Evolutionary conservation across 1,140 invertebrate species (phyloP).

Genomic region (Zaprionus africanus): DNA sequence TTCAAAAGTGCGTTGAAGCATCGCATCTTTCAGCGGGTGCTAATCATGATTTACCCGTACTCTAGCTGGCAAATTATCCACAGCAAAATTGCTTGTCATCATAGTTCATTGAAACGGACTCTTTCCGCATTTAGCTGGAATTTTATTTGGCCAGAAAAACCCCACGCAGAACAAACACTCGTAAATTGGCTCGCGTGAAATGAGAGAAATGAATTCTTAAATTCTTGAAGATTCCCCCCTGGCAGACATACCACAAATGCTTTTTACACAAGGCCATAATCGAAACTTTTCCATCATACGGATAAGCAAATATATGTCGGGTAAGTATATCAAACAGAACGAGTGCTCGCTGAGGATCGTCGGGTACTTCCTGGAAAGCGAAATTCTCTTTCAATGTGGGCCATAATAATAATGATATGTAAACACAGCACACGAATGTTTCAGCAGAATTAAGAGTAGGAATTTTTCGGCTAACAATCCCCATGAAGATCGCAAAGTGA

Average conservation of each 20-base stretch:
- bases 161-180: conserved; percentile 44
- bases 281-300: conserved; percentile 62
- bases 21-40: conserved; percentile 25
- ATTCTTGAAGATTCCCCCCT: background rate
- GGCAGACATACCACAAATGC: conserved; percentile 29
- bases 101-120: conserved; percentile 55
- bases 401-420: conserved; percentile 37
- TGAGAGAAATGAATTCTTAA: background rate
- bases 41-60: conserved; percentile 24
- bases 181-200: conserved; percentile 35
- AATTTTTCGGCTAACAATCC: conserved; percentile 21
- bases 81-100: conserved; percentile 50
- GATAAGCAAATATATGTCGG: background rate
- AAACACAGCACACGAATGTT: conserved; percentile 47
- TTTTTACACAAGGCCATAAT: conserved; percentile 46
- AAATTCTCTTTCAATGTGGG: conserved; percentile 41
- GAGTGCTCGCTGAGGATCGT: conserved; percentile 16
- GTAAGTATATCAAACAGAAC: conserved; percentile 51
- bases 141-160: conserved; percentile 55
- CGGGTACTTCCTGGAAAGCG: conserved; percentile 64
- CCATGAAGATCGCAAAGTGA: conserved; percentile 31
- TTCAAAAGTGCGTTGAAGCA: conserved; percentile 3
- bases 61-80: background rate
- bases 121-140: conserved; percentile 47
- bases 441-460: conserved; percentile 57